Percentiles rank a stretch among this genome's conserved stretches.
Evolutionary conservation across 2,797 vertebrate species (phyloP).

Genomic region (Sparus aurata): DNA sequence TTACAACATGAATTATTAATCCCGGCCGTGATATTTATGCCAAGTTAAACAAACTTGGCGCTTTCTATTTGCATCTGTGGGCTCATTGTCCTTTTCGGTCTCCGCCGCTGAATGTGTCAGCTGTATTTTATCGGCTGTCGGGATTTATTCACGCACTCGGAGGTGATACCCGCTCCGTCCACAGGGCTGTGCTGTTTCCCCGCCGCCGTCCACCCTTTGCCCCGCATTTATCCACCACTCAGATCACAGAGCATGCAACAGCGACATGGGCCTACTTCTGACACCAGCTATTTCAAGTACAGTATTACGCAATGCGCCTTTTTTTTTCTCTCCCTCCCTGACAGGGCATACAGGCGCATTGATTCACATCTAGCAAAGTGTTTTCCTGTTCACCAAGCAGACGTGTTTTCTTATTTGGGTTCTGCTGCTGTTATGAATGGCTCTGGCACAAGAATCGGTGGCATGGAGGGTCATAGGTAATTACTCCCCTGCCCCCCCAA

Average conservation of each 20-base stretch:
- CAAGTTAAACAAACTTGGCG: slow-evolving; percentile 43
- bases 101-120: slow-evolving; percentile 61
- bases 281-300: slow-evolving; percentile 81
- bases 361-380: slow-evolving; percentile 62
- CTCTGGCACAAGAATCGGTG: slow-evolving; percentile 11
- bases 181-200: slow-evolving; percentile 73
- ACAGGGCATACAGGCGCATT: slow-evolving; percentile 59
- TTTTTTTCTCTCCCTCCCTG: slow-evolving; percentile 28
- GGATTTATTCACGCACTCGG: slow-evolving; percentile 47
- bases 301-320: slow-evolving; percentile 81
- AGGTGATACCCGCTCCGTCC: slow-evolving; percentile 53
- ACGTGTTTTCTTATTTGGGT: slow-evolving; percentile 48
- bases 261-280: slow-evolving; percentile 73
- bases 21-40: neutral
- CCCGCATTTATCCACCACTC: slow-evolving; percentile 68
- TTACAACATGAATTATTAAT: neutral
- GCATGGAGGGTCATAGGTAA: neutral
- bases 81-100: slow-evolving; percentile 58
- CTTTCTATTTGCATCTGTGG: slow-evolving; percentile 50
- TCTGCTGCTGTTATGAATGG: slow-evolving; percentile 27
- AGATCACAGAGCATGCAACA: slow-evolving; percentile 71
- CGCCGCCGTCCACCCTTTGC: slow-evolving; percentile 47
- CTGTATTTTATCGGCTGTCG: slow-evolving; percentile 67
- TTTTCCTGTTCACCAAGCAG: slow-evolving; percentile 56
- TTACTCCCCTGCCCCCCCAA: neutral